phyloP scores from a whole-genome alignment of 2,797 vertebrate genomes.

The Alauda arvensis region DNA sequence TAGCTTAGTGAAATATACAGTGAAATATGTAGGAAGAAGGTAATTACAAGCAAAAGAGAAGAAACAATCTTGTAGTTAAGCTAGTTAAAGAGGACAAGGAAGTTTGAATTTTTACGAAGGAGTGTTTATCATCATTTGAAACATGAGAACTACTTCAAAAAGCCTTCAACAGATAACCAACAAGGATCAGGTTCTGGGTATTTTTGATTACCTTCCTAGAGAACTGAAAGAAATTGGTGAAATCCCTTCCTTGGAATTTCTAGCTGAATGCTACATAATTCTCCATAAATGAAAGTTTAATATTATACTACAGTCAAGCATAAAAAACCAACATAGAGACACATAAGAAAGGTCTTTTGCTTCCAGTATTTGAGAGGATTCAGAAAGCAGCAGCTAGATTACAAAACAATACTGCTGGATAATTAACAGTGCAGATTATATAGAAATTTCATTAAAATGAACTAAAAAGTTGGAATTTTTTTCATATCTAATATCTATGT shows the following conservation, averaged over 20 bases:
- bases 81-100: background rate
- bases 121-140: background rate
- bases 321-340: rapidly evolving
- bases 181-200: background rate
- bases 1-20: background rate
- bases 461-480: background rate
- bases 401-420: background rate
- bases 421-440: background rate
- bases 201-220: background rate
- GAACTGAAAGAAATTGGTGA: background rate
- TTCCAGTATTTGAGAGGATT: background rate
- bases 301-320: background rate
- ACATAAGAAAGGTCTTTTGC: background rate
- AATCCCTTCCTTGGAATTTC: background rate
- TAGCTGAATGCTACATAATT: background rate
- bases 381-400: background rate
- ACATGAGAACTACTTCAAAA: background rate
- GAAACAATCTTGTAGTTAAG: background rate
- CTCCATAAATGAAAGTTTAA: background rate
- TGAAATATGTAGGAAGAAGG: background rate
- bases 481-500: background rate
- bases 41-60: background rate
- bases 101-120: background rate
- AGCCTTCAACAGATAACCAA: background rate
- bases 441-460: background rate